phyloP scores from a whole-genome alignment of 2,888 invertebrate genomes.

The Pollenia angustigena region DNA sequence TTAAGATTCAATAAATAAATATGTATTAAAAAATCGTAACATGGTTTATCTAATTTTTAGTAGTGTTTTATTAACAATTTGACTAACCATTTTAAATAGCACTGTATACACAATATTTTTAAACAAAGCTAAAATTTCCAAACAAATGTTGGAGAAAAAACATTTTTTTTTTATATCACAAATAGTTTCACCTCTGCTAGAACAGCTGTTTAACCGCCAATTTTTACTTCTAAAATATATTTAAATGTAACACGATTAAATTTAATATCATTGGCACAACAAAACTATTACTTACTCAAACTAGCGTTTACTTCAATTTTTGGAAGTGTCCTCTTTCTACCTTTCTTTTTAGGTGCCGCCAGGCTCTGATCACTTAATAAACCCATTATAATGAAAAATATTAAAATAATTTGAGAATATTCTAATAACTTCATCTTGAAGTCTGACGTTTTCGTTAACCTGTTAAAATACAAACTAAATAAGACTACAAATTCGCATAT shows the following conservation, averaged over 20 bases:
- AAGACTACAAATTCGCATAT: not conserved
- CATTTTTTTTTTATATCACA: too few relatives aligned
- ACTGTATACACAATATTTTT: too few relatives aligned
- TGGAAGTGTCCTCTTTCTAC: slow-evolving; percentile 28
- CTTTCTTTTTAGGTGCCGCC: slow-evolving; percentile 39
- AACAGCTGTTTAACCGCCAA: not conserved
- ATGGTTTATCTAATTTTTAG: too few relatives aligned
- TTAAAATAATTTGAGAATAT: slow-evolving; percentile 30
- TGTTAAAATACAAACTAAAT: not conserved
- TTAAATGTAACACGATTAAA: not conserved
- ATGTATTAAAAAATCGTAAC: too few relatives aligned
- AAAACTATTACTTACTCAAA: slow-evolving; percentile 43
- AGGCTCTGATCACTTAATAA: slow-evolving; percentile 36
- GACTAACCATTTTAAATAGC: too few relatives aligned
- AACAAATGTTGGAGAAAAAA: too few relatives aligned
- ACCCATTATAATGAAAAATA: slow-evolving; percentile 48
- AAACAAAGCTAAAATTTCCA: too few relatives aligned
- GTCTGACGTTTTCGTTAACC: not conserved
- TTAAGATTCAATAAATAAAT: too few relatives aligned
- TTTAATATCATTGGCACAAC: too few relatives aligned
- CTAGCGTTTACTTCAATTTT: slow-evolving; percentile 42
- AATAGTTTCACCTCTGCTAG: too few relatives aligned
- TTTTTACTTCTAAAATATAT: slow-evolving; percentile 42
- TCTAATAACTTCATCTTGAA: slow-evolving; percentile 54
- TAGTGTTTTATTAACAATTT: too few relatives aligned